Percentiles rank a stretch among this genome's conserved stretches.
Evolutionary conservation across 2,113 vertebrate species (phyloP).

Genomic region (Ameiurus melas): DNA sequence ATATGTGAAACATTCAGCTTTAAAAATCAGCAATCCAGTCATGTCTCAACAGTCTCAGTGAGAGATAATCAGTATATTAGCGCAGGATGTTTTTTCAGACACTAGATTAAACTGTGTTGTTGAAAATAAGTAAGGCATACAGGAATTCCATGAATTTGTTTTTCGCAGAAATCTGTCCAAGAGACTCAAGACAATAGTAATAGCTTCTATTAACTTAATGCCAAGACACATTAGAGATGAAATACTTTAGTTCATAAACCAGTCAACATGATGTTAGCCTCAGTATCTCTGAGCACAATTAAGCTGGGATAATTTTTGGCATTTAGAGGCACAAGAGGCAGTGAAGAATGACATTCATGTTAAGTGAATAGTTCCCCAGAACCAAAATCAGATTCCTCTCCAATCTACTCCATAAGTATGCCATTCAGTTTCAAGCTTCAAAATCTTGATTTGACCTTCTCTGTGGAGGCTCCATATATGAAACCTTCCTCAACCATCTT

Average conservation of each 20-base stretch:
- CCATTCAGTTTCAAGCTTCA: background rate
- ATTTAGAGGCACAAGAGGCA: background rate
- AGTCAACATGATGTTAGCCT: background rate
- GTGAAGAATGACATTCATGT: background rate
- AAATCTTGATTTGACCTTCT: conserved; percentile 34
- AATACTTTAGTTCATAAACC: background rate
- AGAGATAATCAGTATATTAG: background rate
- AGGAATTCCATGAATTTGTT: background rate
- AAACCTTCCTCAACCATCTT: conserved; percentile 40
- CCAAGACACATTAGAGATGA: background rate
- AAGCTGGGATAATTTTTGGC: background rate
- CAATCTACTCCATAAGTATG: background rate
- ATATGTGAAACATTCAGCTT: background rate
- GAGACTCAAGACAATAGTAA: background rate
- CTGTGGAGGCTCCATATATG: conserved; percentile 25
- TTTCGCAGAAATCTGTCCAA: background rate
- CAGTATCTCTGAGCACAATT: background rate
- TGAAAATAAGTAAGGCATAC: background rate
- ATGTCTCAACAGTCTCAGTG: background rate
- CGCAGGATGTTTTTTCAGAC: background rate
- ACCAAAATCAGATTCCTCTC: background rate
- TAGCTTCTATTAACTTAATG: background rate
- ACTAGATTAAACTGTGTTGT: background rate
- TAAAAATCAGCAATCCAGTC: background rate
- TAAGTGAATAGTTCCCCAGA: conserved; percentile 2